phyloP scores from a whole-genome alignment of 2,113 vertebrate species.

The Syngnathoides biaculeatus region DNA sequence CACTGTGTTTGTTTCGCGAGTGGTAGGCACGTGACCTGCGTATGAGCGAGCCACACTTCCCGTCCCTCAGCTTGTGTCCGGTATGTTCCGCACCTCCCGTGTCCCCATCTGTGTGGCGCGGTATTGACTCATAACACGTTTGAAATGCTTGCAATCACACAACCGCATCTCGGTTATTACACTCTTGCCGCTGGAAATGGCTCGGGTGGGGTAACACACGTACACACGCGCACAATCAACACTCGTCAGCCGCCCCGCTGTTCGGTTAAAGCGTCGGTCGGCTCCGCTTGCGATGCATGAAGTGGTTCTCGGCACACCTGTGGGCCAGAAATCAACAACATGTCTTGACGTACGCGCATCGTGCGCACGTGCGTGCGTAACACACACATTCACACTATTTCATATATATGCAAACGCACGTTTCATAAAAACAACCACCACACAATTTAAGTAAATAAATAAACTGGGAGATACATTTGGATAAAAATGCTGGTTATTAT shows the following conservation, averaged over 20 bases:
- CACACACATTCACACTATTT: too few relatives aligned
- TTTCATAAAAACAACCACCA: too few relatives aligned
- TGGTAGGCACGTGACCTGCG: too few relatives aligned
- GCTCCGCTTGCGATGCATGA: constrained; percentile 6
- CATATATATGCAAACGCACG: too few relatives aligned
- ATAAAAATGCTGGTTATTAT: too few relatives aligned
- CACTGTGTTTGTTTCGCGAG: too few relatives aligned
- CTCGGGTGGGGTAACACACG: not conserved
- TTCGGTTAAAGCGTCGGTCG: constrained; percentile 7
- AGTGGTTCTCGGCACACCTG: constrained; percentile 12
- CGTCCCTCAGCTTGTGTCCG: too few relatives aligned
- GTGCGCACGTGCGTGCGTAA: too few relatives aligned
- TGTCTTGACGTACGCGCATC: not conserved
- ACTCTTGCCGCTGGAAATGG: not conserved
- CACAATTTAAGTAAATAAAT: not conserved
- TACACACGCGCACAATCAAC: not conserved
- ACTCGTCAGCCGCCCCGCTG: constrained; percentile 21
- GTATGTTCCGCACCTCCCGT: too few relatives aligned
- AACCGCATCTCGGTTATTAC: too few relatives aligned
- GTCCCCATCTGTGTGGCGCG: too few relatives aligned
- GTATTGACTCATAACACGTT: not conserved
- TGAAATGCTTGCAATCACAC: not conserved
- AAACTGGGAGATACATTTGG: not conserved
- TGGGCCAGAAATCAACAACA: constrained; percentile 7
- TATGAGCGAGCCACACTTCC: too few relatives aligned